These are phyloP conservation scores for Numenius arquata DNA, from an alignment of 2,113 vertebrate species.

Conservation along the genomic window DNA sequence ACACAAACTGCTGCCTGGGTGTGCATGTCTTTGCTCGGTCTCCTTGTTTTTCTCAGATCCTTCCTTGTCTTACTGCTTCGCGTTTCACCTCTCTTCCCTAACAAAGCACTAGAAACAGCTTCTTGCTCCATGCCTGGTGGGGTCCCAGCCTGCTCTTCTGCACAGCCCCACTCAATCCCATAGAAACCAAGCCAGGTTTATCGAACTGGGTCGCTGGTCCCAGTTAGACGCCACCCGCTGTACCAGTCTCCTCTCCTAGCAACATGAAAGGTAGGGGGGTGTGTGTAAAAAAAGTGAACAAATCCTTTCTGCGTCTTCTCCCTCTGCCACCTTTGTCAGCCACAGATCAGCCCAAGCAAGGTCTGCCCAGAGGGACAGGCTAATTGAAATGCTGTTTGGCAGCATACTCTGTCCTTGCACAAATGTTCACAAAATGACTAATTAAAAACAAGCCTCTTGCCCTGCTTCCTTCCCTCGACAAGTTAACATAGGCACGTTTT, in stretches of 20 bases:
- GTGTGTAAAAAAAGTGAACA: background rate
- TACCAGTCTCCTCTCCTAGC: conserved; percentile 70
- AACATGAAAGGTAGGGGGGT: background rate
- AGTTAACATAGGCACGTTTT: conserved; percentile 37
- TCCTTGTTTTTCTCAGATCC: background rate
- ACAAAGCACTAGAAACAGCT: background rate
- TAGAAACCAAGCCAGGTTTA: conserved; percentile 71
- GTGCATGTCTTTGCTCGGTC: background rate
- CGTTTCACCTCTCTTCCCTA: background rate
- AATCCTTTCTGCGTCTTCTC: background rate
- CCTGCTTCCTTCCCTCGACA: conserved; percentile 45
- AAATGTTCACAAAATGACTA: conserved; percentile 16
- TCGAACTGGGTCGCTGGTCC: conserved; percentile 70
- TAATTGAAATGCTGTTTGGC: conserved; percentile 61
- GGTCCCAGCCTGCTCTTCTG: background rate
- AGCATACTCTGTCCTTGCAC: conserved; percentile 27
- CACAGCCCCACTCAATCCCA: conserved; percentile 12
- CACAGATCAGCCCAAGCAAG: conserved; percentile 72
- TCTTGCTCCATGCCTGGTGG: background rate
- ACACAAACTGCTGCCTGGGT: background rate
- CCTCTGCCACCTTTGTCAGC: conserved; percentile 67
- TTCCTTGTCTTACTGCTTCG: background rate
- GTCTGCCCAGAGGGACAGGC: conserved; percentile 58
- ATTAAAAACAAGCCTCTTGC: conserved; percentile 43
- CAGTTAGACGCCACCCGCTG: conserved; percentile 77